Evolutionary conservation across 2,888 invertebrate species (phyloP).

Genomic region (Bedellia somnulentella): DNA sequence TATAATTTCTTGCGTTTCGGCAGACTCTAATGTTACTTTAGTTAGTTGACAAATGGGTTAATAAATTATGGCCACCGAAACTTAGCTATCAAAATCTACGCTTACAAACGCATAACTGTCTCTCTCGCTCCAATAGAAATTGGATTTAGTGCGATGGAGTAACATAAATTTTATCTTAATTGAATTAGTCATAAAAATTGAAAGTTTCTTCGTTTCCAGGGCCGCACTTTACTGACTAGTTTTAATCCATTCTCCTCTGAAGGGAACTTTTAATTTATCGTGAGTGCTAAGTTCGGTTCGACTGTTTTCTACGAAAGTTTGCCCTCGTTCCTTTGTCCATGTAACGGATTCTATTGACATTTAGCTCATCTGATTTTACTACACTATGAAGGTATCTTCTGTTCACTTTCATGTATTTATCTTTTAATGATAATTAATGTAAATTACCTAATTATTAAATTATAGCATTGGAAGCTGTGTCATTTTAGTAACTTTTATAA

Average conservation of each 20-base stretch:
- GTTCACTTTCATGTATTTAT: too few relatives aligned
- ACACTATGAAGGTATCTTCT: too few relatives aligned
- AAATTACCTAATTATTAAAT: too few relatives aligned
- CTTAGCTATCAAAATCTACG: conserved; percentile 27
- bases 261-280: conserved; percentile 57
- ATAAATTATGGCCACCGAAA: conserved; percentile 24
- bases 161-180: conserved; percentile 46
- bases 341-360: conserved; percentile 33
- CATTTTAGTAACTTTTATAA: too few relatives aligned
- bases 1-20: conserved; percentile 15
- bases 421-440: too few relatives aligned
- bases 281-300: conserved; percentile 51
- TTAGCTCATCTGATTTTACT: too few relatives aligned
- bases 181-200: conserved; percentile 59
- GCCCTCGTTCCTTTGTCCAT: conserved; percentile 26
- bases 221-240: conserved; percentile 45
- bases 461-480: too few relatives aligned
- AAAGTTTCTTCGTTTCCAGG: conserved; percentile 43
- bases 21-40: conserved; percentile 19
- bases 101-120: conserved; percentile 17
- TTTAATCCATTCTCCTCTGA: conserved; percentile 55
- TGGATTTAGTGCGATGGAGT: conserved; percentile 26
- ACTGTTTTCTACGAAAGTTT: conserved; percentile 38
- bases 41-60: conserved; percentile 22
- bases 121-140: conserved; percentile 22